Base-by-base conservation (phyloP, 2,113 vertebrate species). In the Cololabis saira region DNA sequence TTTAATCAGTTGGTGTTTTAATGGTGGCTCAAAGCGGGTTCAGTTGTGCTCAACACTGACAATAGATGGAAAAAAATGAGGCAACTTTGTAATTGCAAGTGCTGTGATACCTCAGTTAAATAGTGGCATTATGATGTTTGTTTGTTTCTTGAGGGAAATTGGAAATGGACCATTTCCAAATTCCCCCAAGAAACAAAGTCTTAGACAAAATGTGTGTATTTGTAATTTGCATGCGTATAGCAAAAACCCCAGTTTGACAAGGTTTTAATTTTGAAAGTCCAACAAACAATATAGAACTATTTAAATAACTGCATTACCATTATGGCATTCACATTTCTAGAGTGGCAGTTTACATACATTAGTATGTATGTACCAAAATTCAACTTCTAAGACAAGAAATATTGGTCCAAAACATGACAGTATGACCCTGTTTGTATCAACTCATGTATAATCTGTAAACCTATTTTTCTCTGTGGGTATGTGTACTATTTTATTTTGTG, bases 1-100 rank as follows among this genome's bases (percentile, higher is more conserved):
- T 90, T 90, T 91, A 90, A 90, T 91, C 88, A 91, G 90, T 85
- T 66, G 80, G 85, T 84, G 87, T 90, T 91, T 91, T 89, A 90
- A 87, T 89, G 86, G 86, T 41, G 86, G 80, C 82, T 67, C 68
- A 40, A 71, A 74, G 85, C 72, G 67, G 68, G 67, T 68, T 91
- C 78, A 85, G 55, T 89, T 87, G 85, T 87, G 90, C 88, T 90
- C 88, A 89, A 90, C 80, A 52, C 47, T 57, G 76, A 86, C 88
- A 82, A 85, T 76, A 84, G 80, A 72, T 67, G 50, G 71, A 71
- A 81, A 87, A 82, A 84, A 89, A 87, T 82, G 67, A 21, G 58
- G 72, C 80, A 68, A 76, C 66, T 86, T 89, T 78, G 74, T 89
- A 89, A 91, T 90, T 89, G 88, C 83, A 89, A 78, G 65, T 82